These are phyloP conservation scores for Lithobius niger DNA, from an alignment of 1,140 invertebrate species.

Conservation along the genomic window DNA sequence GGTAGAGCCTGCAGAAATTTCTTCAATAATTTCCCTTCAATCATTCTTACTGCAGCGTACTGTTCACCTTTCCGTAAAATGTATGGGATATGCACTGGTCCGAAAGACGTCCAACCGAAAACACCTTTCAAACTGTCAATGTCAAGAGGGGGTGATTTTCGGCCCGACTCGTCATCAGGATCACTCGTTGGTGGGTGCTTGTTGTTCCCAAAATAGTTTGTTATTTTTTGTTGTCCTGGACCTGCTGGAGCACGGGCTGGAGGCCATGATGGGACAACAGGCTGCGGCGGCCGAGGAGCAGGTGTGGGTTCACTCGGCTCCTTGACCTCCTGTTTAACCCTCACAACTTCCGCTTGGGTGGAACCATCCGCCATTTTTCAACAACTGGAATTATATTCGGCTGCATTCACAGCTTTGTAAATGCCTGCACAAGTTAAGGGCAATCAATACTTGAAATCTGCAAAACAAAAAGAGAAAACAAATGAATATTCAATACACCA, in stretches of 20 bases:
- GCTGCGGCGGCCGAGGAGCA: no score
- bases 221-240: conserved; percentile 18
- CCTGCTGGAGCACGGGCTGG: not conserved
- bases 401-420: no score
- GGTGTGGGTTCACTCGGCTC: no score
- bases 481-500: no score
- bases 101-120: conserved; percentile 79
- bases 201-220: conserved; percentile 10
- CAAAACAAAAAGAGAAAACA: no score
- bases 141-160: conserved; percentile 37
- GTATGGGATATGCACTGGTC: conserved; percentile 71
- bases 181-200: not conserved
- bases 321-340: no score
- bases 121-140: conserved; percentile 65
- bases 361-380: no score
- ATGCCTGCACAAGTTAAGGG: no score
- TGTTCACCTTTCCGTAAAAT: conserved; percentile 60
- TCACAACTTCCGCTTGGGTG: no score
- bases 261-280: not conserved
- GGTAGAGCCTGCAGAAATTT: conserved; percentile 36
- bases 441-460: no score
- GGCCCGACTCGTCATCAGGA: not conserved
- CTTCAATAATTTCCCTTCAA: conserved; percentile 51
- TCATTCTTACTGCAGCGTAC: conserved; percentile 9
- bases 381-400: no score